Percentiles rank a stretch among this genome's conserved stretches.
phyloP scores from a whole-genome alignment of 2,113 vertebrate species.

The Laticauda colubrina region DNA sequence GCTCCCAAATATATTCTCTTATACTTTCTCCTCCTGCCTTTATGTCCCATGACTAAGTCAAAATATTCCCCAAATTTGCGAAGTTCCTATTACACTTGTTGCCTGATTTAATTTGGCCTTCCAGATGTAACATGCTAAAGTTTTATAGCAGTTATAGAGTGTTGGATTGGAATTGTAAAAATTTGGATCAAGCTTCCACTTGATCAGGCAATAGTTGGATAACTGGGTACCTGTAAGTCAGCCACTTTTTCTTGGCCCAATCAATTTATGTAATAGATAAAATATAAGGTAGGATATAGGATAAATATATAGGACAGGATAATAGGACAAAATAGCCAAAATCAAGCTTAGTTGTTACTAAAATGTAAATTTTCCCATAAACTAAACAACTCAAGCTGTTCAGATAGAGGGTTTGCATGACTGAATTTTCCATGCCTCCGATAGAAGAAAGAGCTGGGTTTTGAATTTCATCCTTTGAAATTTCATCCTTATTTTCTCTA shows the following conservation, averaged over 20 bases:
- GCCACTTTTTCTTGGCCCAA: neutral
- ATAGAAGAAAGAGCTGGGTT: neutral
- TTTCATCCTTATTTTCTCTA: neutral
- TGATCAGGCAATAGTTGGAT: neutral
- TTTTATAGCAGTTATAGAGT: neutral
- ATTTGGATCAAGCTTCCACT: neutral
- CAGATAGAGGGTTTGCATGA: neutral
- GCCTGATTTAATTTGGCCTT: neutral
- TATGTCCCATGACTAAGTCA: neutral
- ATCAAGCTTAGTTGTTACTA: neutral
- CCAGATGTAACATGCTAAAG: neutral
- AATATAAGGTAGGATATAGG: too few species aligned
- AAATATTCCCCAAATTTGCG: neutral
- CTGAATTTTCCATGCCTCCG: neutral
- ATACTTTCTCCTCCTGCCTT: neutral
- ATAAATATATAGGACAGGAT: too few species aligned
- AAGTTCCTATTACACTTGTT: neutral
- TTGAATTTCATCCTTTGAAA: neutral
- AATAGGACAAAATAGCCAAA: neutral
- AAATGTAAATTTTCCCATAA: neutral
- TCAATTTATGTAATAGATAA: neutral
- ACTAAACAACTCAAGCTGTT: neutral
- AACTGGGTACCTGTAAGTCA: neutral
- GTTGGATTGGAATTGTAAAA: neutral
- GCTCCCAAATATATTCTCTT: neutral